Base-by-base conservation (phyloP, 2,888 invertebrate genomes). In the Lasioglossum pauxillum region DNA sequence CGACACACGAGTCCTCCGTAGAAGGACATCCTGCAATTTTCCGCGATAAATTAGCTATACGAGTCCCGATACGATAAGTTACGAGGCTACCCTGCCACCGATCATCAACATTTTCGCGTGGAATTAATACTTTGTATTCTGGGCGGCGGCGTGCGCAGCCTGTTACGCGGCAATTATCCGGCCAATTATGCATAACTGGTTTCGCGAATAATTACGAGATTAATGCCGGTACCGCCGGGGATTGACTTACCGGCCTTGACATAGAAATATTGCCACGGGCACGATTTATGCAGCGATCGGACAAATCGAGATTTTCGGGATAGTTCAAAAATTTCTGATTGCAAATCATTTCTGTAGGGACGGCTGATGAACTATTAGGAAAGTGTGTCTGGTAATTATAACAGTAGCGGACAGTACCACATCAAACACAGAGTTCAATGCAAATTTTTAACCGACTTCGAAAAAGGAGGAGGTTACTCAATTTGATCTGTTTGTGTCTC, bases 1-100 rank as follows among this genome's bases (percentile, higher is more conserved):
- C 91, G 91, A 93, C 35, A n/a, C 41, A 14, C 41, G 0, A 5
- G 41, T 44, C 88, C 92, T 5, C 69, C 67, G 57, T 67, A 19
- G 67, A 60, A 76, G 53, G 75, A 72, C 78, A 74, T 79, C 82
- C 75, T 75, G 79, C 73, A 83, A 85, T 85, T 85, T 85, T 60
- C 53, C 49, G 23, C 74, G 75, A 78, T 82, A 85, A 82, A 82
- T 85, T 78, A 76, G 38, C n/a, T 75, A 72, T 53, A 76, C 57
- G 67, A 64, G 53, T n/a, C 46, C 12, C 27, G 38, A 72, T 38
- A 49, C 27, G 46, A 49, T 82, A 35, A 82, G 60, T 82, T 78
- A 82, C 78, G 57, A 81, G 57, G 16, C 2, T 23, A 23, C 49
- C 44, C 10, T 35, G 41, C 31, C 38, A 23, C n/a, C 46, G n/a